Conservation (phyloP, 2,113 vertebrate genomes). For the Emydura subglobosa region DNA sequence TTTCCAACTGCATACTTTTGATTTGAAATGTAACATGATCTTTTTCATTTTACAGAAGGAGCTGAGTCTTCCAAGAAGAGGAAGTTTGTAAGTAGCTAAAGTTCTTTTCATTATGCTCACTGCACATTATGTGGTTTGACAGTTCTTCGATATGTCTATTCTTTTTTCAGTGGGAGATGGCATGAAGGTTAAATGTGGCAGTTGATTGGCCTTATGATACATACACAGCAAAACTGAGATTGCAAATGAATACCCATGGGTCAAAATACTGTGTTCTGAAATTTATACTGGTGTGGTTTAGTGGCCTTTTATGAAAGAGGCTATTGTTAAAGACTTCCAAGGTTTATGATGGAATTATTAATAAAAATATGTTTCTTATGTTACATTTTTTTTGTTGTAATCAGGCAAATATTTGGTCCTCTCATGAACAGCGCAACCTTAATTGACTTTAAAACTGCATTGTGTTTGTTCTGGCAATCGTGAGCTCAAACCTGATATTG, state of each 20-base stretch:
- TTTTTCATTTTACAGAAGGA: constrained; percentile 91
- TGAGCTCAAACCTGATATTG: neutral
- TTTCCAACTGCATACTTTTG: neutral
- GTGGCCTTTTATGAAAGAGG: neutral
- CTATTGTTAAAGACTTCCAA: neutral
- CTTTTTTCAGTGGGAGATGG: constrained; percentile 8
- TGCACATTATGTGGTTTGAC: neutral
- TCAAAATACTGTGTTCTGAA: constrained; percentile 22
- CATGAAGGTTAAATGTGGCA: constrained; percentile 31
- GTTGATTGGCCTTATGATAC: neutral
- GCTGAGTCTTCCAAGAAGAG: constrained; percentile 96
- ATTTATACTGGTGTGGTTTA: neutral
- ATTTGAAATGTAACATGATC: constrained; percentile 33
- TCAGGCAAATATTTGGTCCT: neutral
- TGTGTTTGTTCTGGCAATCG: neutral
- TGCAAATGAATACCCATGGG: neutral
- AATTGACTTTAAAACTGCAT: neutral
- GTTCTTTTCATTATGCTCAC: constrained; percentile 4
- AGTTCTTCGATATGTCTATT: constrained; percentile 3
- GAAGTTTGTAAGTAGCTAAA: constrained; percentile 94
- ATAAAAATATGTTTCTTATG: neutral
- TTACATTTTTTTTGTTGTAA: neutral
- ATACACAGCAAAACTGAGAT: neutral
- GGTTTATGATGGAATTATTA: neutral
- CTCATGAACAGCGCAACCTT: neutral